Conservation (phyloP, 23 tunicate genomes). For the Diplosoma virens region DNA sequence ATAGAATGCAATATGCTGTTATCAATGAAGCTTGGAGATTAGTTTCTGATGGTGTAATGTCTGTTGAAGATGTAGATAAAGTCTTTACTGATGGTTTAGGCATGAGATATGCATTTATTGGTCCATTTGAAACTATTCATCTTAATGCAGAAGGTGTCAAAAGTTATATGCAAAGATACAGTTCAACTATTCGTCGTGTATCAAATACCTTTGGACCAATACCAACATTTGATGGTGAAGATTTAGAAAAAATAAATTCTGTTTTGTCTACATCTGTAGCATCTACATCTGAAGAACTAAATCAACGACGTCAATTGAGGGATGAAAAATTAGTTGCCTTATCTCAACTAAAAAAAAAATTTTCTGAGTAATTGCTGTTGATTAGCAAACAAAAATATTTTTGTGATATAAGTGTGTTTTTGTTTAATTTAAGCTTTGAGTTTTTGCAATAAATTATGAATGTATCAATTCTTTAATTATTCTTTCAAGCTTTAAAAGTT, state of each 20-base stretch:
- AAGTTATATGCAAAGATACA: slow-evolving; percentile 86
- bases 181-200: slow-evolving; percentile 61
- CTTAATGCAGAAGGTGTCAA: slow-evolving; percentile 90
- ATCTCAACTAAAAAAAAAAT: slow-evolving; percentile 71
- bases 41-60: slow-evolving; percentile 73
- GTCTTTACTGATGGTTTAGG: slow-evolving; percentile 66
- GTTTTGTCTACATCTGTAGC: slow-evolving; percentile 48
- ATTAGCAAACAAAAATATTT: too few relatives aligned
- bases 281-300: slow-evolving; percentile 38
- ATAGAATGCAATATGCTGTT: slow-evolving; percentile 85
- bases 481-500: too few relatives aligned
- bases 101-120: slow-evolving; percentile 95
- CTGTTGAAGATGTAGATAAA: slow-evolving; percentile 90
- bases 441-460: too few relatives aligned
- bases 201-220: slow-evolving; percentile 63
- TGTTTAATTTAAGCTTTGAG: too few relatives aligned
- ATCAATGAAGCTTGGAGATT: slow-evolving; percentile 90
- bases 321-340: slow-evolving; percentile 75
- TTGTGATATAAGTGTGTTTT: too few relatives aligned
- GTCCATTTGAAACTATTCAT: slow-evolving; percentile 96
- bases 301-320: slow-evolving; percentile 59
- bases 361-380: too few relatives aligned
- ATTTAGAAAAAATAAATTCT: slow-evolving; percentile 31
- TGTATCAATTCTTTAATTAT: too few relatives aligned
- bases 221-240: slow-evolving; percentile 64